phyloP scores from a whole-genome alignment of 2,113 vertebrate genomes.

The Rhizomys pruinosus region DNA sequence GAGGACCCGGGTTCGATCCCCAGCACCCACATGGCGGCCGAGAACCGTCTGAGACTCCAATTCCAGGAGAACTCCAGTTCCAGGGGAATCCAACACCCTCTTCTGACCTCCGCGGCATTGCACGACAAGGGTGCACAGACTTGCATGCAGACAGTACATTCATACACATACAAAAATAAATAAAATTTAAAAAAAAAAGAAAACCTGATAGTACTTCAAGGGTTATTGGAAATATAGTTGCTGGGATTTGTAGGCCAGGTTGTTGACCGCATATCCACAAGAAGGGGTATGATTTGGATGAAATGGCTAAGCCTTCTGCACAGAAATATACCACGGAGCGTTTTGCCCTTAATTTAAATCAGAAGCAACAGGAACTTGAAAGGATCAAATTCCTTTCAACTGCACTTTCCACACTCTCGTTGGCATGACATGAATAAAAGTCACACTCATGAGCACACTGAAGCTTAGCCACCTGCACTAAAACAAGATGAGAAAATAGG shows the following conservation, averaged over 20 bases:
- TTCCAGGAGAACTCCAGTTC: too few relatives aligned
- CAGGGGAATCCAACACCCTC: too few relatives aligned
- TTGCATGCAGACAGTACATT: too few relatives aligned
- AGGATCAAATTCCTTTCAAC: not conserved
- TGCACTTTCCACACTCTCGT: not conserved
- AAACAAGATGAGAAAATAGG: too few relatives aligned
- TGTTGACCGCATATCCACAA: not conserved
- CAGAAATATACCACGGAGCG: not conserved
- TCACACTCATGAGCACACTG: not conserved
- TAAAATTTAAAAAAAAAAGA: too few relatives aligned
- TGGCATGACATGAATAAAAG: not conserved
- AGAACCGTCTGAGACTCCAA: too few relatives aligned
- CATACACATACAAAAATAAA: too few relatives aligned
- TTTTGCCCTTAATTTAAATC: not conserved
- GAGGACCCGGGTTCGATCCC: too few relatives aligned
- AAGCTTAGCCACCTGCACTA: not conserved
- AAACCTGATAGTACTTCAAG: not conserved
- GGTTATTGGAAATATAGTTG: not conserved
- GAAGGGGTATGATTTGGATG: not conserved
- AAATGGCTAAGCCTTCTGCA: not conserved
- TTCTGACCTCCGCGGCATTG: too few relatives aligned
- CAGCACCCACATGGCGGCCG: too few relatives aligned
- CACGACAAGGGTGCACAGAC: too few relatives aligned
- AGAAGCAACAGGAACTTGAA: not conserved
- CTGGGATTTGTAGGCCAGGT: not conserved